Percentiles rank a stretch among this genome's conserved stretches.
phyloP scores from a whole-genome alignment of 2,797 vertebrate species.

The Chromobotia macracanthus region DNA sequence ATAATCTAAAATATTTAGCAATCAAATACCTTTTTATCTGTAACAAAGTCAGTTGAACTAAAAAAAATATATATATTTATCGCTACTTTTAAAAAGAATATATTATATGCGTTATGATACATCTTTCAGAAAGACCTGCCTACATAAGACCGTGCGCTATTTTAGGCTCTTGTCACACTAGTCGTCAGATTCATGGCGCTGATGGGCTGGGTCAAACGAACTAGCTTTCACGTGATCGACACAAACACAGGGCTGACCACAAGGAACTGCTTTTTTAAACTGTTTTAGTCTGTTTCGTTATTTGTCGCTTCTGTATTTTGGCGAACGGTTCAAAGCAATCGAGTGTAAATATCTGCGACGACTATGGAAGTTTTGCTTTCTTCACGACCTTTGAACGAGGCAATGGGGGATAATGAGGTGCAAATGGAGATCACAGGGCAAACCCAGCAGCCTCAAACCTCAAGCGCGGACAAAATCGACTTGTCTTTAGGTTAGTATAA shows the following conservation, averaged over 20 bases:
- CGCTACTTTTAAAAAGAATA: neutral
- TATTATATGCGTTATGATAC: neutral
- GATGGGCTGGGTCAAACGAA: conserved; percentile 41
- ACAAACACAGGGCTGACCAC: conserved; percentile 25
- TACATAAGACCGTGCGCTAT: conserved; percentile 53
- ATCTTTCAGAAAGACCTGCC: conserved; percentile 8
- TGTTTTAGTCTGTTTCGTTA: neutral
- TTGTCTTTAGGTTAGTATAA: conserved; percentile 65
- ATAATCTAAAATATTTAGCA: too few species aligned
- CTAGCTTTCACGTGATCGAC: neutral
- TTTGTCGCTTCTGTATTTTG: neutral
- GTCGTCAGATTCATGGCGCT: conserved; percentile 31
- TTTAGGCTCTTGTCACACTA: conserved; percentile 53
- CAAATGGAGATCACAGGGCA: conserved; percentile 46
- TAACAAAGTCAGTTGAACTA: neutral
- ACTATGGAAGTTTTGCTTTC: conserved; percentile 7
- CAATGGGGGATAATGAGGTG: conserved; percentile 55
- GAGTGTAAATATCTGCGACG: neutral
- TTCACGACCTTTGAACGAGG: neutral
- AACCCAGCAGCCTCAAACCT: conserved; percentile 56
- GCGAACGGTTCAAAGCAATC: neutral
- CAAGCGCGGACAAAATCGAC: conserved; percentile 65
- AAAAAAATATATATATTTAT: neutral
- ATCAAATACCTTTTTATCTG: too few species aligned
- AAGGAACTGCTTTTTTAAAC: neutral